Conservation (phyloP, 1,140 invertebrate genomes). For the Formica exsecta region DNA sequence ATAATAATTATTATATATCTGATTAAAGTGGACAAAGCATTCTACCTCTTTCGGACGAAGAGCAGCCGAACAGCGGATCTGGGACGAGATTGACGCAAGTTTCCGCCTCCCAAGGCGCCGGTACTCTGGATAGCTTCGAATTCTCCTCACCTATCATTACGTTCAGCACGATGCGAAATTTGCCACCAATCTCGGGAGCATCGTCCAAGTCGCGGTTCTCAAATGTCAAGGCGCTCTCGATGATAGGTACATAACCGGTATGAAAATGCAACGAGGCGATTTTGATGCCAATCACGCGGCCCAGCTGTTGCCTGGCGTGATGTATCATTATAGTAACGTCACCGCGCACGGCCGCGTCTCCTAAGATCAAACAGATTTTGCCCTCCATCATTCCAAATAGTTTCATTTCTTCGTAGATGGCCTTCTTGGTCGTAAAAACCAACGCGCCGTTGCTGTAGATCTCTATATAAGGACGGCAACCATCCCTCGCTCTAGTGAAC, state of each 20-base stretch:
- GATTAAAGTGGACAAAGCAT: neutral
- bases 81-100: conserved; percentile 83
- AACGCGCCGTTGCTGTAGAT: conserved; percentile 95
- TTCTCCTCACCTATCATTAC: conserved; percentile 91
- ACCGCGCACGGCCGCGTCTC: conserved; percentile 91
- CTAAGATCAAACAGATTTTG: conserved; percentile 88
- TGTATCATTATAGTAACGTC: conserved; percentile 94
- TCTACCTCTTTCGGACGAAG: conserved; percentile 68
- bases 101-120: conserved; percentile 92
- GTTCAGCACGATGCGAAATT: conserved; percentile 91
- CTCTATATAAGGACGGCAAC: conserved; percentile 97
- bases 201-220: conserved; percentile 92
- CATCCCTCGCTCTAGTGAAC: conserved; percentile 97
- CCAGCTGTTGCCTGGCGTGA: conserved; percentile 95
- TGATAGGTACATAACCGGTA: conserved; percentile 93
- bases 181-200: conserved; percentile 92
- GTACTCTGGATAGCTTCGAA: conserved; percentile 87
- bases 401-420: conserved; percentile 96
- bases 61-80: conserved; percentile 90
- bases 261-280: conserved; percentile 96
- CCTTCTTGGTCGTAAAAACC: conserved; percentile 92
- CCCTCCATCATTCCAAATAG: conserved; percentile 92
- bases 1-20: conserved; percentile 4
- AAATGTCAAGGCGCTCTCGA: conserved; percentile 91
- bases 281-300: conserved; percentile 93